Percentiles rank a stretch among this genome's conserved stretches.
Conservation (phyloP, 1,140 invertebrate species). For the Galendromus occidentalis region DNA sequence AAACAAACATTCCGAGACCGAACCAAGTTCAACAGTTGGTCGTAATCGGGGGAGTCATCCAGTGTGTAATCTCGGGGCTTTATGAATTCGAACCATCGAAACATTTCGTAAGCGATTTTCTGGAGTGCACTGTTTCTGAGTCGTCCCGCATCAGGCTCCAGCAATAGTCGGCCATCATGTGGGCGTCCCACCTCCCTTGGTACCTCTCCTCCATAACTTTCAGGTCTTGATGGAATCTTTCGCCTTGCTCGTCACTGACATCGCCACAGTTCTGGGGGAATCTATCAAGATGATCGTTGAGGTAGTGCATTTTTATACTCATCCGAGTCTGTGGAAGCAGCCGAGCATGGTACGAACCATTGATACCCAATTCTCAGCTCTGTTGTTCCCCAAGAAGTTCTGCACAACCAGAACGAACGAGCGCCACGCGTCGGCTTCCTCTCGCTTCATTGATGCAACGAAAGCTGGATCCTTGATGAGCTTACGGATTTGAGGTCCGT, state of each 20-base stretch:
- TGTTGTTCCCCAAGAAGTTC: constrained; percentile 17
- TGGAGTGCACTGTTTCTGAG: no score
- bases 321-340: constrained; percentile 11
- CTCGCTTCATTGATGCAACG: constrained; percentile 12
- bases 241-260: constrained; percentile 18
- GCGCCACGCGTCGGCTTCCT: constrained; percentile 15
- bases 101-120: no score
- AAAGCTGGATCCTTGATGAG: constrained; percentile 11
- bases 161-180: constrained; percentile 19
- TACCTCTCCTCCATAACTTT: constrained; percentile 15
- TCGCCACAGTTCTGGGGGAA: no score
- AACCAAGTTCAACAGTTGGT: no score
- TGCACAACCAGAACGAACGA: background rate
- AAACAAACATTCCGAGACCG: no score
- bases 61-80: no score
- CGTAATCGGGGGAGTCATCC: no score
- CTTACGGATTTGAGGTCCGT: constrained; percentile 1
- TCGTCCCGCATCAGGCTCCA: no score
- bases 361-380: constrained; percentile 12
- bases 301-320: constrained; percentile 17
- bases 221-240: constrained; percentile 19
- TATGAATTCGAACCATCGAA: no score
- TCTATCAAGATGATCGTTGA: constrained; percentile 15
- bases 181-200: constrained; percentile 13
- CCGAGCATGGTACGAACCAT: constrained; percentile 15